Conservation (phyloP, 1,140 invertebrate species). For the Chlorops oryzae region DNA sequence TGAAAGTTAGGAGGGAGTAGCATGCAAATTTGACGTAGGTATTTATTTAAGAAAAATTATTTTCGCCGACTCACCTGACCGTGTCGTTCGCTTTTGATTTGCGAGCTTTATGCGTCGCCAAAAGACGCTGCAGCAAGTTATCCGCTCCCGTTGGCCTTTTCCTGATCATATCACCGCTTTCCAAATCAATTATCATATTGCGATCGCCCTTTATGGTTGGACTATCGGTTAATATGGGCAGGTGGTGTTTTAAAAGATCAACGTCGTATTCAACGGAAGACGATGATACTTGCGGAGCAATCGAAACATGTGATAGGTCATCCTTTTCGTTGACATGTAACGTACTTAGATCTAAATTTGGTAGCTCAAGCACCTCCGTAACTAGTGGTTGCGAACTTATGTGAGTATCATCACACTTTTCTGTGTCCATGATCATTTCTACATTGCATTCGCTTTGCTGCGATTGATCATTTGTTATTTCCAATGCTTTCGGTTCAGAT, state of each 20-base stretch:
- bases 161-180: conserved; percentile 35
- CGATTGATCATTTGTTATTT: no score
- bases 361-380: conserved; percentile 36
- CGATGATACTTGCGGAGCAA: no score
- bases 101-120: conserved; percentile 49
- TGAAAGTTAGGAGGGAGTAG: no score
- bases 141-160: conserved; percentile 50
- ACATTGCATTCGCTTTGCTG: no score
- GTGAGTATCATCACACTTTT: no score
- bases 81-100: conserved; percentile 37
- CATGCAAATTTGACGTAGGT: neutral
- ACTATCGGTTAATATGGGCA: conserved; percentile 26
- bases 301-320: neutral
- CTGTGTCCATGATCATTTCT: no score
- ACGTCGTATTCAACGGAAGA: no score
- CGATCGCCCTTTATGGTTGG: conserved; percentile 49
- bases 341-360: conserved; percentile 32
- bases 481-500: no score
- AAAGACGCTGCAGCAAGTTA: conserved; percentile 53
- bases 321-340: conserved; percentile 20
- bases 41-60: conserved; percentile 9
- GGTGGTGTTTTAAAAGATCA: no score
- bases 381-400: conserved; percentile 23
- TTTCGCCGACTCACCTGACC: conserved; percentile 34
- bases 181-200: conserved; percentile 54